Conservation (phyloP, 2,888 invertebrate genomes). For the Zygogramma bicolorata region DNA sequence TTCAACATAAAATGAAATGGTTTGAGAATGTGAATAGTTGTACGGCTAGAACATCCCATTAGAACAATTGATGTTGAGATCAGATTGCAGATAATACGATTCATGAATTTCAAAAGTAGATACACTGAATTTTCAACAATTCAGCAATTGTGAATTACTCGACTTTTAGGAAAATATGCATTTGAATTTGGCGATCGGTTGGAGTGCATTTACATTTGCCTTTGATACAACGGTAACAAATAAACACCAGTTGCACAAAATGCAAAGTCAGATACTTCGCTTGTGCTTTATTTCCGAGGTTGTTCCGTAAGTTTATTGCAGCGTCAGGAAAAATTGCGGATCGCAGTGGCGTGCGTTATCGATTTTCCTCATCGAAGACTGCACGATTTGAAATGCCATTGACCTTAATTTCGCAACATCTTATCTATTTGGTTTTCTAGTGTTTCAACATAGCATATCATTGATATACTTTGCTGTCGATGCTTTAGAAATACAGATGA, state of each 20-base stretch:
- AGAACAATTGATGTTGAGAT: too few species aligned
- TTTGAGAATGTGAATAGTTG: too few species aligned
- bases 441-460: too few species aligned
- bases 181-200: not conserved
- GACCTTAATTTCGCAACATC: slow-evolving; percentile 34
- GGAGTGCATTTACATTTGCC: slow-evolving; percentile 36
- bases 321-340: slow-evolving; percentile 53
- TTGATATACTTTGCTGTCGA: too few species aligned
- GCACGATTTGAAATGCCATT: slow-evolving; percentile 34
- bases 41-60: too few species aligned
- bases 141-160: not conserved
- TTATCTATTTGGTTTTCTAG: too few species aligned
- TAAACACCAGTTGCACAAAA: slow-evolving; percentile 58
- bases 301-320: slow-evolving; percentile 57
- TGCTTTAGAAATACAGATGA: not conserved
- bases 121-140: not conserved
- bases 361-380: slow-evolving; percentile 25
- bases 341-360: slow-evolving; percentile 36
- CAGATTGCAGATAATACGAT: too few species aligned
- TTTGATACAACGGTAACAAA: slow-evolving; percentile 46
- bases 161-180: not conserved
- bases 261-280: slow-evolving; percentile 54
- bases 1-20: too few species aligned
- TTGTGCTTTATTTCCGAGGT: slow-evolving; percentile 59
- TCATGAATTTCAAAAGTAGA: not conserved